Percentiles rank a stretch among this genome's conserved stretches.
phyloP scores from a whole-genome alignment of 2,797 vertebrate genomes.

The Characodon lateralis region DNA sequence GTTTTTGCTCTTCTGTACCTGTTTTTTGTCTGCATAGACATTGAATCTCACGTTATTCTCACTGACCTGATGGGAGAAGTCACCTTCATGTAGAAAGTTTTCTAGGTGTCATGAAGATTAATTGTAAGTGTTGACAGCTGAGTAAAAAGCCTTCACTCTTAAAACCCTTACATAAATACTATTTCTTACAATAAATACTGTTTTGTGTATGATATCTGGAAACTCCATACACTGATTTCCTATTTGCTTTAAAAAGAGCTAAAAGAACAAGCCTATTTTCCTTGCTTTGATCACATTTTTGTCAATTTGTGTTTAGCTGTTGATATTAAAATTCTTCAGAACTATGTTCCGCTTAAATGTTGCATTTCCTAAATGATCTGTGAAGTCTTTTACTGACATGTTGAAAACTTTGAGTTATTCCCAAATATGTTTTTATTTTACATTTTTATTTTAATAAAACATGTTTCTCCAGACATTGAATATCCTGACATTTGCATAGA shows the following conservation, averaged over 20 bases:
- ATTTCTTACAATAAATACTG: constrained; percentile 23
- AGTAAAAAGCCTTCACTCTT: constrained; percentile 31
- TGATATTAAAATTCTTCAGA: constrained; percentile 1
- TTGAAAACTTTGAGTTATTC: constrained; percentile 39
- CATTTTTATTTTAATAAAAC: constrained; percentile 51
- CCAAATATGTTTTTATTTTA: constrained; percentile 31
- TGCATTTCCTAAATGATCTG: constrained; percentile 26
- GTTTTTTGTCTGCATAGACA: constrained; percentile 22
- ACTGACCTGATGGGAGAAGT: constrained; percentile 7
- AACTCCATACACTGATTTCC: constrained; percentile 11
- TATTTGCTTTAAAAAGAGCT: constrained; percentile 27
- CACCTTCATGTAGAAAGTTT: constrained; percentile 16
- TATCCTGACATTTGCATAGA: neutral
- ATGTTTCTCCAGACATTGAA: constrained; percentile 19
- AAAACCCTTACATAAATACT: constrained; percentile 21
- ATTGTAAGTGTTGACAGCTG: constrained; percentile 1
- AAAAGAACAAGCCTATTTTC: constrained; percentile 13
- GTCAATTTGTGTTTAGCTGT: constrained; percentile 13
- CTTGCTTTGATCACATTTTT: constrained; percentile 9
- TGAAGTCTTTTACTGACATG: constrained; percentile 30
- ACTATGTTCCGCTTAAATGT: constrained; percentile 22
- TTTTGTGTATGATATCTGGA: constrained; percentile 8
- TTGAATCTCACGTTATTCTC: constrained; percentile 12
- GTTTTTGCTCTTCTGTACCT: constrained; percentile 28
- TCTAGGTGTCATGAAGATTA: neutral